Percentiles rank a stretch among this genome's conserved stretches.
phyloP scores from a whole-genome alignment of 2,797 vertebrate species.

The Carcharodon carcharias region DNA sequence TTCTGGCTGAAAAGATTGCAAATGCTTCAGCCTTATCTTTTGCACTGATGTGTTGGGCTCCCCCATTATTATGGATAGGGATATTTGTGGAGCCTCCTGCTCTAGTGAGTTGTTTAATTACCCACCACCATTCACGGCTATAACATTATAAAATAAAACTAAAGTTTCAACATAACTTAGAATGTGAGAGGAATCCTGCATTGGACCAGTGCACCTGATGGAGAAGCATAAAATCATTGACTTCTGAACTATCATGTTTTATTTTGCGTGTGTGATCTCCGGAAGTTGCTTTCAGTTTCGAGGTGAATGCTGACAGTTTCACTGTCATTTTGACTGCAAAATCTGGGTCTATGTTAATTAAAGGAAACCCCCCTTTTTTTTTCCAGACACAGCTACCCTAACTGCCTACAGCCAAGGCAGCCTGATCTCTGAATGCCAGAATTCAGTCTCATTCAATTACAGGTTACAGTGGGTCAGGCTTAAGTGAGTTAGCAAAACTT shows the following conservation, averaged over 20 bases:
- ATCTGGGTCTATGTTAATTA: neutral
- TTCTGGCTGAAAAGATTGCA: too few relatives aligned
- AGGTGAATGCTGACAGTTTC: too few relatives aligned
- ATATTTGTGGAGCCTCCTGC: too few relatives aligned
- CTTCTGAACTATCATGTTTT: neutral
- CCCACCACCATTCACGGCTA: too few relatives aligned
- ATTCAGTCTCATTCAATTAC: neutral
- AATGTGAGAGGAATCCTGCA: neutral
- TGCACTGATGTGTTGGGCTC: too few relatives aligned
- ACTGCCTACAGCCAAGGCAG: neutral
- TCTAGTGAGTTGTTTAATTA: too few relatives aligned
- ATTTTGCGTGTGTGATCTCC: neutral
- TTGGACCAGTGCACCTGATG: too few relatives aligned
- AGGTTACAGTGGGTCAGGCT: neutral
- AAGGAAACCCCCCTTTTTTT: neutral
- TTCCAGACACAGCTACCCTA: neutral
- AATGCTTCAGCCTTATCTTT: too few relatives aligned
- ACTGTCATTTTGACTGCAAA: too few relatives aligned
- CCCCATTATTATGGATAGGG: too few relatives aligned
- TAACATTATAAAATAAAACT: neutral
- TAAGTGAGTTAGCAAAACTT: neutral
- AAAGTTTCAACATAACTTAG: neutral
- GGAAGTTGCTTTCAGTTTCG: too few relatives aligned
- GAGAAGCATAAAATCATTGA: neutral
- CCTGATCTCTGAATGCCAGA: neutral